A percentile compares a stretch with the other conserved stretches of the same genome.
These are phyloP conservation scores for Tetragnatha versicolor DNA, from an alignment of 1,140 invertebrate genomes.

Conservation along the genomic window DNA sequence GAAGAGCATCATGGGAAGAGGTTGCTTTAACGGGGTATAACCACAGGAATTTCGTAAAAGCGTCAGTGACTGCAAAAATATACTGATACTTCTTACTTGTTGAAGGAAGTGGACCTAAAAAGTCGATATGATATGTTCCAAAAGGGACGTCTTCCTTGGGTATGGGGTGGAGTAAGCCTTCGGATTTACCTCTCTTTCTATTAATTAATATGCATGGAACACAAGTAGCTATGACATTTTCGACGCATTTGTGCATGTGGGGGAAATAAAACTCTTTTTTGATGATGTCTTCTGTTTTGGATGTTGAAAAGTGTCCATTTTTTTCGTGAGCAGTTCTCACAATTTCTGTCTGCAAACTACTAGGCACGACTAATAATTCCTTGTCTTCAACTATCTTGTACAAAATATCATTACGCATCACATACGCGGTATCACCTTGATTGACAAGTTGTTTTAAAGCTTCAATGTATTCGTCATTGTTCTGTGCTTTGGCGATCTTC, in stretches of 20 bases:
- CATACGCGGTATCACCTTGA: background rate
- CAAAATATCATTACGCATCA: background rate
- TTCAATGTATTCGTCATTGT: background rate
- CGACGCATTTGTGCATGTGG: background rate
- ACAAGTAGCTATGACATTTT: background rate
- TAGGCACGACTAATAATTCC: background rate
- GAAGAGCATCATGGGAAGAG: background rate
- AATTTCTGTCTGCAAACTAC: background rate
- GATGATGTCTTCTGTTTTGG: background rate
- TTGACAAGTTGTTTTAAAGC: background rate
- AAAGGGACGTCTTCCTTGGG: background rate
- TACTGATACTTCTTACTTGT: constrained; percentile 2
- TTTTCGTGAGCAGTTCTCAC: background rate
- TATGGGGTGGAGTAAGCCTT: background rate
- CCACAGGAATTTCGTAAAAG: background rate
- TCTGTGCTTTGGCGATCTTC: background rate
- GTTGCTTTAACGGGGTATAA: background rate
- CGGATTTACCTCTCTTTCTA: background rate
- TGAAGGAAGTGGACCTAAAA: background rate
- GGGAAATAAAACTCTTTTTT: background rate
- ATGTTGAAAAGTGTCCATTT: background rate
- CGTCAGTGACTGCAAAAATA: background rate
- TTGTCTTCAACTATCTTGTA: background rate
- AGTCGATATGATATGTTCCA: background rate
- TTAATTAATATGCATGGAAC: background rate